phyloP scores from a whole-genome alignment of 2,888 invertebrate genomes.

The Chrysina gloriosa region DNA sequence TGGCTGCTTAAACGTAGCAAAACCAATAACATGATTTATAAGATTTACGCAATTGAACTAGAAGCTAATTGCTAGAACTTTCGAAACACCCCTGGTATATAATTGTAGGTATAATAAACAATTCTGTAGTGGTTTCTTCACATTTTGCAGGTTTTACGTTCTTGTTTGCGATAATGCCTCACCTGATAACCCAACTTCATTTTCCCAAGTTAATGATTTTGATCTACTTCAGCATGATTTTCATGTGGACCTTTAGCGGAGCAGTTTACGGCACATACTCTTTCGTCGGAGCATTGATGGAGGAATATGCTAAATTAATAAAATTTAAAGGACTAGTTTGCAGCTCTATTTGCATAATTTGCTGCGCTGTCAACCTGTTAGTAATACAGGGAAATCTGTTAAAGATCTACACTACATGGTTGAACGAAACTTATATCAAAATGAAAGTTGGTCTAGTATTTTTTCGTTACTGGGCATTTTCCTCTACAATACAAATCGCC shows the following conservation, averaged over 20 bases:
- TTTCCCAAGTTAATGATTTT: conserved; percentile 1
- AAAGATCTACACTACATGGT: neutral
- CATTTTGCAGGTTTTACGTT: conserved; percentile 21
- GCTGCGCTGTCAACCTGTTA: conserved; percentile 17
- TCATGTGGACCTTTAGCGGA: conserved; percentile 35
- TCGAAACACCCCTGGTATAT: no score
- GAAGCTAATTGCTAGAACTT: no score
- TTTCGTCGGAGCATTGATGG: conserved; percentile 28
- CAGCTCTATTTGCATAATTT: conserved; percentile 9
- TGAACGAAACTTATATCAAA: neutral
- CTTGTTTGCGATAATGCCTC: conserved; percentile 29
- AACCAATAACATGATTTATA: no score
- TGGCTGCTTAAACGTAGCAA: no score
- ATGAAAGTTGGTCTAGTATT: conserved; percentile 28
- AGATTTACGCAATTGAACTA: no score
- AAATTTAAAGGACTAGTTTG: conserved; percentile 19
- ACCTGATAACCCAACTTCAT: neutral
- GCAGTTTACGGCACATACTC: conserved; percentile 27
- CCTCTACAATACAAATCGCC: conserved; percentile 19
- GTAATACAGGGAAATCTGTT: neutral
- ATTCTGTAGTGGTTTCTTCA: neutral
- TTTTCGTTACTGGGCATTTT: conserved; percentile 27
- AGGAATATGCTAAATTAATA: conserved; percentile 27
- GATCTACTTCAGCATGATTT: conserved; percentile 25
- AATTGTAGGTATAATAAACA: no score